Evolutionary conservation across 2,113 vertebrate genomes (phyloP).

Genomic region (Eptesicus fuscus): DNA sequence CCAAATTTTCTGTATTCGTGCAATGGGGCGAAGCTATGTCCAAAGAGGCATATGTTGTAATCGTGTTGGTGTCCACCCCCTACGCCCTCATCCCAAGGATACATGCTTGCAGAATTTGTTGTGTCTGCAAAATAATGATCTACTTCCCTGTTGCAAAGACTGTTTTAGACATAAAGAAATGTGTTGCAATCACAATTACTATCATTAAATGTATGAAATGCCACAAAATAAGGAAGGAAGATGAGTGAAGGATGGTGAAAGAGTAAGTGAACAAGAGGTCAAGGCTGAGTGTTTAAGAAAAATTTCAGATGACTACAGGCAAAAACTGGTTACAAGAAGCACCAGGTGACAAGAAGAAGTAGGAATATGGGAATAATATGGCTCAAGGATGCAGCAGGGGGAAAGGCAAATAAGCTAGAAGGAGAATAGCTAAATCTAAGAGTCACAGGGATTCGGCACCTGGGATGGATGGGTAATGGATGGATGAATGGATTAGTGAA

Average conservation of each 20-base stretch:
- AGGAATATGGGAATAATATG: background rate
- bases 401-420: background rate
- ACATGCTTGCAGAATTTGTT: conserved; percentile 34
- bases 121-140: conserved; percentile 48
- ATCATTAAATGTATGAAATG: conserved; percentile 4
- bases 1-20: conserved; percentile 48
- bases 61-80: conserved; percentile 25
- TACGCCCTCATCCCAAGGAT: background rate
- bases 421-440: background rate
- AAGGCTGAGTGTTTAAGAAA: background rate
- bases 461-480: background rate
- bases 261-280: background rate
- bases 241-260: background rate
- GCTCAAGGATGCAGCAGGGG: background rate
- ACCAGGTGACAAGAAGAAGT: background rate
- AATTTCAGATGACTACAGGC: background rate
- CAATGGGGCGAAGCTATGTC: conserved; percentile 46
- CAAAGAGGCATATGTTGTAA: conserved; percentile 53
- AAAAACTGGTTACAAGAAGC: background rate
- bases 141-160: conserved; percentile 17
- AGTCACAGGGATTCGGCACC: background rate
- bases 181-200: background rate
- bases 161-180: conserved; percentile 24
- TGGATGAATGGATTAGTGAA: background rate
- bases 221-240: conserved; percentile 5